Evolutionary conservation across 1,140 invertebrate genomes (phyloP), one percentile per base, ranked within the genome.

Genomic region (Arion vulgaris): DNA sequence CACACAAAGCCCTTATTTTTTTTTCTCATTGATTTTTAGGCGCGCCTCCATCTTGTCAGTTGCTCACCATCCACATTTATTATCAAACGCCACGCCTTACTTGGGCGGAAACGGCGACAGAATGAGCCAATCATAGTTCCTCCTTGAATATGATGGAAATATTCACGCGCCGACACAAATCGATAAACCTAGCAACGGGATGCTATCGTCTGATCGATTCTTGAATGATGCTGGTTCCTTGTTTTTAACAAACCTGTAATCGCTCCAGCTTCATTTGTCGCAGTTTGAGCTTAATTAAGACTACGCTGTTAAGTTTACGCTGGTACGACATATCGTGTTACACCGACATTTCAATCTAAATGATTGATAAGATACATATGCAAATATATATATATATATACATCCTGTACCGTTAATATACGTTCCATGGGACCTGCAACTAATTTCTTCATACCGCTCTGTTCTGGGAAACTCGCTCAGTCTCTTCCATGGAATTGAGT

Each of bases 41-140:
- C 57, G 13, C 57, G 57, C 57, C 57, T 62, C 57, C 57, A 62
- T 62, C 57, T 62, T 62, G 57, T 62, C 57, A 62, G 57, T 62
- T 62, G 57, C 57, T n/a, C 26, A 62, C 57, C 13, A 9, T 15
- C 26, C 15, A 62, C 57, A 62, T 5, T 62, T n/a, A n/a, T 62
- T 62, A 62, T 9, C 57, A 9, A 62, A 62, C 26, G 57, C 11
- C 57, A 62, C 57, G 26, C 57, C 57, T 62, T 5, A 9, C 57
- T 62, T 23, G 57, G 26, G 57, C 57, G 57, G 57, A 62, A 62
- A 23, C 57, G 15, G n/a, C 26, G 57, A 23, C 57, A 23, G 13
- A 23, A 19, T 62, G 57, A 62, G 26, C 57, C 57, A 62, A 62
- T 62, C 57, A 23, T 62, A 5, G 5, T 7, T 62, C 57, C 5